phyloP scores from a whole-genome alignment of 2,113 vertebrate species.

The Anoplopoma fimbria region DNA sequence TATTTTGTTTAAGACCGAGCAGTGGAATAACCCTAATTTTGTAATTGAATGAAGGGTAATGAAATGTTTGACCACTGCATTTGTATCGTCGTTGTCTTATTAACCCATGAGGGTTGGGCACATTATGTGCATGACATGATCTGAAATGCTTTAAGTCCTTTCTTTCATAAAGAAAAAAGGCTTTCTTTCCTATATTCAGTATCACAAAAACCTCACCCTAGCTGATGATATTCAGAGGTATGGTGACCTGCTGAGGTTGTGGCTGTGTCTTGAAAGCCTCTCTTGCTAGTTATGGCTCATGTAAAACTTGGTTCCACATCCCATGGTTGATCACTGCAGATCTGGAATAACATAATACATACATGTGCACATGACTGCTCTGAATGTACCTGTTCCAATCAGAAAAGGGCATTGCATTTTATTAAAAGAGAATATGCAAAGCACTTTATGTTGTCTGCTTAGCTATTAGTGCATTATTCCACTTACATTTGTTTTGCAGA shows the following conservation, averaged over 20 bases:
- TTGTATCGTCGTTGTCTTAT: too few species aligned
- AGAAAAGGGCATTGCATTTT: neutral
- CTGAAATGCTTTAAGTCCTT: too few species aligned
- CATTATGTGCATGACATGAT: too few species aligned
- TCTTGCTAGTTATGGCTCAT: neutral
- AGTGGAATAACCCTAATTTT: too few species aligned
- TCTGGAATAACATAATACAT: neutral
- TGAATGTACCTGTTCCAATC: neutral
- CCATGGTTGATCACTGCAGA: neutral
- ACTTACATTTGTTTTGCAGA: conserved; percentile 10
- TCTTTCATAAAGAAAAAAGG: too few species aligned
- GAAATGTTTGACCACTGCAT: too few species aligned
- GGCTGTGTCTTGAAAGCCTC: neutral
- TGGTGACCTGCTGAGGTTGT: neutral
- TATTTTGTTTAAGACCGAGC: too few species aligned
- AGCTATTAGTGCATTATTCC: neutral
- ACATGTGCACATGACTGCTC: neutral
- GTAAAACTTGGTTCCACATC: neutral
- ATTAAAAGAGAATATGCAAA: neutral
- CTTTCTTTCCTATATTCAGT: neutral
- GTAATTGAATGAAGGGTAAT: too few species aligned
- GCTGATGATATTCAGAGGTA: neutral
- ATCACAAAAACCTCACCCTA: neutral
- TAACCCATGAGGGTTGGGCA: too few species aligned
- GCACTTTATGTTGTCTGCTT: neutral